Percentiles rank a stretch among this genome's conserved stretches.
Conservation (phyloP, 1,140 invertebrate genomes). For the Anadara kagoshimensis region DNA sequence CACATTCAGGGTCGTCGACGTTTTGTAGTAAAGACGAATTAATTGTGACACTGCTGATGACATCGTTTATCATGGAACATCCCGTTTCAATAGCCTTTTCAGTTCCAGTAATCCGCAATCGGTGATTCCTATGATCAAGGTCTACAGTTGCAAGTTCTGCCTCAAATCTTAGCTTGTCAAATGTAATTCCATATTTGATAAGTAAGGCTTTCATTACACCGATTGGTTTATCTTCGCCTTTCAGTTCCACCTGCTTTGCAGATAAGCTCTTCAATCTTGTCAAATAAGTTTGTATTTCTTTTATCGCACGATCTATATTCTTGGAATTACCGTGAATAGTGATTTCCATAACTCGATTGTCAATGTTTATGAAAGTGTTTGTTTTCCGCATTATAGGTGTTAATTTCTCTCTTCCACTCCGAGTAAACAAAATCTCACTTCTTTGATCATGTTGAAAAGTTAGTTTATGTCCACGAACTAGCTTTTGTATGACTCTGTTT, state of each 20-base stretch:
- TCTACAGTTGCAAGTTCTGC: conserved; percentile 16
- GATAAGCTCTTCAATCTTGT: conserved; percentile 20
- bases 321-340: conserved; percentile 44
- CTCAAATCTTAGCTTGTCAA: conserved; percentile 32
- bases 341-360: conserved; percentile 51
- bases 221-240: conserved; percentile 46
- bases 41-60: conserved; percentile 1
- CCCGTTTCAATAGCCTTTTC: conserved; percentile 45
- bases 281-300: conserved; percentile 43
- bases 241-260: conserved; percentile 35
- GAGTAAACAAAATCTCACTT: conserved; percentile 39
- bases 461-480: conserved; percentile 52
- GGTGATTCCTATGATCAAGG: conserved; percentile 49
- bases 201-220: conserved; percentile 62
- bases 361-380: conserved; percentile 42
- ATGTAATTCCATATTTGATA: conserved; percentile 36
- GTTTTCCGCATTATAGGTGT: conserved; percentile 39
- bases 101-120: conserved; percentile 46
- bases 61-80: background rate
- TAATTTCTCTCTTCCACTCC: conserved; percentile 46
- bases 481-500: conserved; percentile 37
- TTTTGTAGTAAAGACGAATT: background rate
- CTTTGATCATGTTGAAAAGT: conserved; percentile 30
- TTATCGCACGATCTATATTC: conserved; percentile 17
- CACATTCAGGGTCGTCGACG: conserved; percentile 54